phyloP scores from a whole-genome alignment of 1,140 invertebrate genomes.

The Bombyx mandarina region DNA sequence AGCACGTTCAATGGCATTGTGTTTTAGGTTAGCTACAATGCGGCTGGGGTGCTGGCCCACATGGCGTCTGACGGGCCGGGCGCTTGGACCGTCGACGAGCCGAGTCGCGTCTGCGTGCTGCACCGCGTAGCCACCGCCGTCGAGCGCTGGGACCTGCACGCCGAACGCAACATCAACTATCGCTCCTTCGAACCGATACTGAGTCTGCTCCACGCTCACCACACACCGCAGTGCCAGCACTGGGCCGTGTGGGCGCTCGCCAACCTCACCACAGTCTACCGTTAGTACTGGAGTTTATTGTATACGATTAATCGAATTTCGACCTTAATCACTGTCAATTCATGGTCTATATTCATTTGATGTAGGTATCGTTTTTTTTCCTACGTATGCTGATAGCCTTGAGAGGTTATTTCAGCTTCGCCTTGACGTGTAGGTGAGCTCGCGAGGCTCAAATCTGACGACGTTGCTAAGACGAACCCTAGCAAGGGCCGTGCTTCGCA shows the following conservation, averaged over 20 bases:
- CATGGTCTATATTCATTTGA: too few relatives aligned
- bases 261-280: slow-evolving; percentile 93
- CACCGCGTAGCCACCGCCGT: slow-evolving; percentile 85
- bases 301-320: too few relatives aligned
- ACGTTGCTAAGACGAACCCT: too few relatives aligned
- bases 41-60: slow-evolving; percentile 95
- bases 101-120: slow-evolving; percentile 82
- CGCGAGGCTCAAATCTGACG: too few relatives aligned
- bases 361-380: too few relatives aligned
- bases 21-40: slow-evolving; percentile 92
- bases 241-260: slow-evolving; percentile 99
- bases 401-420: too few relatives aligned
- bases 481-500: too few relatives aligned
- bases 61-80: slow-evolving; percentile 92
- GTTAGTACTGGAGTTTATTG: slow-evolving; percentile 73
- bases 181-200: slow-evolving; percentile 94
- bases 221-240: slow-evolving; percentile 92
- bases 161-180: slow-evolving; percentile 96
- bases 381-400: too few relatives aligned
- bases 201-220: slow-evolving; percentile 82
- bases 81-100: slow-evolving; percentile 84
- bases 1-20: not conserved
- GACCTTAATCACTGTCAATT: too few relatives aligned
- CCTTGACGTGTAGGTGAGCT: too few relatives aligned
- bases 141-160: slow-evolving; percentile 87